phyloP scores from a whole-genome alignment of 2,888 invertebrate species.

The Argyra leucocephala region DNA sequence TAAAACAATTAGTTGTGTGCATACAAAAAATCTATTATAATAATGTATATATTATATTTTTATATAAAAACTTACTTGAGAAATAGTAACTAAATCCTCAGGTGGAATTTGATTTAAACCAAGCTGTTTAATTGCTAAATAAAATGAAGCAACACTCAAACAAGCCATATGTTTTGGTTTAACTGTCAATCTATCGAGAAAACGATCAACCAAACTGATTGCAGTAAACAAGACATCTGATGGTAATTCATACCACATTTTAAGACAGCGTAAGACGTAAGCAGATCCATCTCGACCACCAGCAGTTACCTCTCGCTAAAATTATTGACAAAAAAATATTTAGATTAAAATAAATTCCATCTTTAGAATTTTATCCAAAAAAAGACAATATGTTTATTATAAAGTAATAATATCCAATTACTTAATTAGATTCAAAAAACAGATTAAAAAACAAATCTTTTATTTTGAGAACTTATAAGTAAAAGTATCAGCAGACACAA shows the following conservation, averaged over 20 bases:
- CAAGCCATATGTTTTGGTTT: slow-evolving; percentile 76
- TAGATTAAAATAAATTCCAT: neutral
- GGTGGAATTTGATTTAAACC: slow-evolving; percentile 51
- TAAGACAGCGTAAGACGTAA: slow-evolving; percentile 69
- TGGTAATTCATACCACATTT: slow-evolving; percentile 76
- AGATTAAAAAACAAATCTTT: no score
- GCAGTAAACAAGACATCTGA: slow-evolving; percentile 69
- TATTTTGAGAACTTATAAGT: no score
- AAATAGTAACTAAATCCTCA: slow-evolving; percentile 56
- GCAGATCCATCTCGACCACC: slow-evolving; percentile 71
- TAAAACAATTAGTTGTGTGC: slow-evolving; percentile 6
- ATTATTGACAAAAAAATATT: slow-evolving; percentile 7
- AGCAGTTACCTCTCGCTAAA: slow-evolving; percentile 58
- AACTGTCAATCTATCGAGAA: slow-evolving; percentile 74
- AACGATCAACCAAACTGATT: slow-evolving; percentile 69
- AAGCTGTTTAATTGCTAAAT: slow-evolving; percentile 65
- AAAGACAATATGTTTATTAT: neutral
- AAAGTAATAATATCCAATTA: no score
- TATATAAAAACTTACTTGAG: slow-evolving; percentile 35
- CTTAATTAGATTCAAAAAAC: no score
- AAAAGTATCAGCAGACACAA: no score
- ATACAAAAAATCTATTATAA: neutral
- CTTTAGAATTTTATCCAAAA: neutral
- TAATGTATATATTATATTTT: neutral
- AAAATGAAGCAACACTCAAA: slow-evolving; percentile 76